phyloP scores from a whole-genome alignment of 2,888 invertebrate species.

The Lutraria lutraria region DNA sequence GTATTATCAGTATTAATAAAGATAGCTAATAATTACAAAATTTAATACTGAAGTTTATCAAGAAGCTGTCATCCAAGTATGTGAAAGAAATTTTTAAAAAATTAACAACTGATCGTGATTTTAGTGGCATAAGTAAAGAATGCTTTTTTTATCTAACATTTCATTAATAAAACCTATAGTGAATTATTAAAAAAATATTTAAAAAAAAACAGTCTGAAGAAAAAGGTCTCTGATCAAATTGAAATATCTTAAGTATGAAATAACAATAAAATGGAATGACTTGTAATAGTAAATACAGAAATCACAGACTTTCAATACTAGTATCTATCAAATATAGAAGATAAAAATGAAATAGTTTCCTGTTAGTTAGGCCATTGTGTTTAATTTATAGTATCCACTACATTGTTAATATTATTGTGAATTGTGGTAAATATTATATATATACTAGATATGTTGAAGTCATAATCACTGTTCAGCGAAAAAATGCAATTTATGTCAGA shows the following conservation, averaged over 20 bases:
- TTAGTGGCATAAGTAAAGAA: too few relatives aligned
- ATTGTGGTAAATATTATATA: background rate
- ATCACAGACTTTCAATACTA: constrained; percentile 5
- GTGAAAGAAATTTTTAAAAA: too few relatives aligned
- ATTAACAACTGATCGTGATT: too few relatives aligned
- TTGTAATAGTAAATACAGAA: background rate
- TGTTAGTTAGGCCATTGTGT: background rate
- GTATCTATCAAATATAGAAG: background rate
- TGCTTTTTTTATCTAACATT: too few relatives aligned
- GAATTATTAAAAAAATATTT: too few relatives aligned
- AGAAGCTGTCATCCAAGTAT: too few relatives aligned
- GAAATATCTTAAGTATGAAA: background rate
- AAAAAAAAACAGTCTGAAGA: too few relatives aligned
- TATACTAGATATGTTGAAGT: background rate
- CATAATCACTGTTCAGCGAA: background rate
- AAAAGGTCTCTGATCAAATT: background rate
- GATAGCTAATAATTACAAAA: too few relatives aligned
- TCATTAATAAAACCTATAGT: too few relatives aligned
- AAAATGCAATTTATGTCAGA: too few relatives aligned
- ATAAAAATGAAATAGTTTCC: background rate
- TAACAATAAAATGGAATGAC: constrained; percentile 9
- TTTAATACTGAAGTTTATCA: too few relatives aligned
- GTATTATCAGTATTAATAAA: too few relatives aligned
- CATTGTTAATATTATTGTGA: background rate
- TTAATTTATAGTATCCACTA: background rate